Conservation (phyloP, 2,797 vertebrate species). For the Coregonus ussuriensis region DNA sequence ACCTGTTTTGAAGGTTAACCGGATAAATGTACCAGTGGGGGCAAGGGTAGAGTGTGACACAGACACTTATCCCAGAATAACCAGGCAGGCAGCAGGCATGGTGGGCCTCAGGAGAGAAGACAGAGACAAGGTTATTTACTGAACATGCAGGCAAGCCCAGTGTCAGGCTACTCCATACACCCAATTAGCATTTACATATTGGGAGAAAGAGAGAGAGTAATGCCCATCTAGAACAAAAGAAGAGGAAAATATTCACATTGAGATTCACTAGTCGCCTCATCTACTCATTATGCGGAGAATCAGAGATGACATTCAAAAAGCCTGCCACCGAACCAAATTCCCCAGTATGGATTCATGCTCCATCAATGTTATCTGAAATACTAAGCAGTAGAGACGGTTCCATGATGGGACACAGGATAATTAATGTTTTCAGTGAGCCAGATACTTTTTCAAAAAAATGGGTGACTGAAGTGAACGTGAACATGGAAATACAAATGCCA, state of each 20-base stretch:
- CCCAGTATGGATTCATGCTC: not conserved
- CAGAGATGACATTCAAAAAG: conserved; percentile 23
- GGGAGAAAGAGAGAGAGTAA: conserved; percentile 7
- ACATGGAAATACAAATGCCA: not conserved
- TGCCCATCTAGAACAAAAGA: conserved; percentile 6
- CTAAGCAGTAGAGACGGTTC: conserved; percentile 2
- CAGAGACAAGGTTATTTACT: conserved; percentile 35
- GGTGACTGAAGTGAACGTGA: not conserved
- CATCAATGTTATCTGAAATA: conserved; percentile 6
- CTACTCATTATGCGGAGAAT: conserved; percentile 24
- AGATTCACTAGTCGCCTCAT: conserved; percentile 12
- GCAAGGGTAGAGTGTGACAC: conserved; percentile 23
- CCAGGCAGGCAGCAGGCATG: conserved; percentile 17
- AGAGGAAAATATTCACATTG: conserved; percentile 17
- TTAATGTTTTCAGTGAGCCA: conserved; percentile 1
- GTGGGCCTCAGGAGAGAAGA: conserved; percentile 29
- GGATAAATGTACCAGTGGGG: conserved; percentile 22
- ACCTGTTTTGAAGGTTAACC: conserved; percentile 37
- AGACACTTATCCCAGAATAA: conserved; percentile 42
- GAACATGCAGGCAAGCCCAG: conserved; percentile 11
- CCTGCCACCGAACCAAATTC: conserved; percentile 18
- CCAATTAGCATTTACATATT: conserved; percentile 36
- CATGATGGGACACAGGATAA: not conserved
- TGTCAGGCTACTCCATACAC: conserved; percentile 20
- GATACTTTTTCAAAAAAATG: not conserved